Percentiles rank a stretch among this genome's conserved stretches.
These are phyloP conservation scores for Salmo trutta DNA, from an alignment of 2,797 vertebrate genomes.

Conservation along the genomic window DNA sequence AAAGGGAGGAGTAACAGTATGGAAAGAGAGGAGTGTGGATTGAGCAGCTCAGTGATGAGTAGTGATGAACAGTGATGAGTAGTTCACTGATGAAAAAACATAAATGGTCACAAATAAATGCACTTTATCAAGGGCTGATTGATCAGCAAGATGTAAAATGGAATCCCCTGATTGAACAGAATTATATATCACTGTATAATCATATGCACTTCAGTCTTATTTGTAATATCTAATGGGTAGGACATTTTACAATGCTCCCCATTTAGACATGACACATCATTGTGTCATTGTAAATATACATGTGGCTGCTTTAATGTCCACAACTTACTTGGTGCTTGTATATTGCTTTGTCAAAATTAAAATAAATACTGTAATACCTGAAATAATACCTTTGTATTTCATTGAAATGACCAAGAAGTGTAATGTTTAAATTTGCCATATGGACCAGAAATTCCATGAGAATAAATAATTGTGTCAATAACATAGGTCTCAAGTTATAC, in stretches of 20 bases:
- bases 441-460: not conserved
- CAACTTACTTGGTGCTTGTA: not conserved
- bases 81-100: too few species aligned
- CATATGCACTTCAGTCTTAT: not conserved
- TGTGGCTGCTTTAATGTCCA: not conserved
- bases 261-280: not conserved
- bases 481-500: not conserved
- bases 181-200: not conserved
- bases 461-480: not conserved
- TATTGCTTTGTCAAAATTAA: slow-evolving; percentile 13
- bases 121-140: not conserved
- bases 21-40: not conserved
- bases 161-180: not conserved
- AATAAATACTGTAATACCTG: slow-evolving; percentile 11
- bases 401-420: not conserved
- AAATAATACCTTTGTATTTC: not conserved
- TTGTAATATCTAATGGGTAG: not conserved
- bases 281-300: not conserved
- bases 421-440: not conserved
- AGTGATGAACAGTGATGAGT: too few species aligned
- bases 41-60: too few species aligned
- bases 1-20: not conserved
- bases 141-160: not conserved
- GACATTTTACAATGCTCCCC: not conserved
- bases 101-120: not conserved